phyloP scores from a whole-genome alignment of 2,797 vertebrate genomes.

The Mergus octosetaceus region DNA sequence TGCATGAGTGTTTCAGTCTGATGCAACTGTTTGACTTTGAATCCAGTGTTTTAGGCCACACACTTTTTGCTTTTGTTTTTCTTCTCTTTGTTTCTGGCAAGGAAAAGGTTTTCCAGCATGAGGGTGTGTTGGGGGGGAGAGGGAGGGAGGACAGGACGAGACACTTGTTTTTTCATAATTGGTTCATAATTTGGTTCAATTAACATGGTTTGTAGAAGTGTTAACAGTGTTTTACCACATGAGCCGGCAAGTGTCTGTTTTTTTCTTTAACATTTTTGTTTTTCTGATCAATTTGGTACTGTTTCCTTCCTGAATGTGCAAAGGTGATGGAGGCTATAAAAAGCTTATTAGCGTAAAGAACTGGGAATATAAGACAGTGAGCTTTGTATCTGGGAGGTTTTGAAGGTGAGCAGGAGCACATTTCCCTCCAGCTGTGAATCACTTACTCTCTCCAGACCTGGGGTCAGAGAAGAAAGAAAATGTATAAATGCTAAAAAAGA shows the following conservation, averaged over 20 bases:
- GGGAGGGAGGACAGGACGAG: too few species aligned
- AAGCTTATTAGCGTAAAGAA: not conserved
- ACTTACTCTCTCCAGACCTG: not conserved
- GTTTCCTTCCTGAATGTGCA: conserved; percentile 12
- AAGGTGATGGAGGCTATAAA: not conserved
- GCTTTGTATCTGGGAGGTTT: not conserved
- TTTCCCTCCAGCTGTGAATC: not conserved
- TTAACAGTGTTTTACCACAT: not conserved
- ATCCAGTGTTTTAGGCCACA: not conserved
- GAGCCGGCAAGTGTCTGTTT: not conserved
- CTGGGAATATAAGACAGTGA: not conserved
- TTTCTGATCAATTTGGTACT: not conserved
- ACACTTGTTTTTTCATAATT: not conserved
- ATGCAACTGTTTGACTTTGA: not conserved
- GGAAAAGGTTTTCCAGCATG: not conserved
- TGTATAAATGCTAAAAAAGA: not conserved
- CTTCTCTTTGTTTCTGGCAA: not conserved
- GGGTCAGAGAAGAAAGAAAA: not conserved
- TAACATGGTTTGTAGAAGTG: not conserved
- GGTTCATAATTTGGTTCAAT: not conserved
- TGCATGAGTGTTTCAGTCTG: not conserved
- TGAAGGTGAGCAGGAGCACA: not conserved
- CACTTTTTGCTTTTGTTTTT: not conserved
- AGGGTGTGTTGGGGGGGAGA: not conserved
- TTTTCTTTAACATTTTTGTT: not conserved